A percentile compares a stretch with the other conserved stretches of the same genome.
Conservation (phyloP, 2,888 invertebrate genomes). For the Drosophila fulvimacula region DNA sequence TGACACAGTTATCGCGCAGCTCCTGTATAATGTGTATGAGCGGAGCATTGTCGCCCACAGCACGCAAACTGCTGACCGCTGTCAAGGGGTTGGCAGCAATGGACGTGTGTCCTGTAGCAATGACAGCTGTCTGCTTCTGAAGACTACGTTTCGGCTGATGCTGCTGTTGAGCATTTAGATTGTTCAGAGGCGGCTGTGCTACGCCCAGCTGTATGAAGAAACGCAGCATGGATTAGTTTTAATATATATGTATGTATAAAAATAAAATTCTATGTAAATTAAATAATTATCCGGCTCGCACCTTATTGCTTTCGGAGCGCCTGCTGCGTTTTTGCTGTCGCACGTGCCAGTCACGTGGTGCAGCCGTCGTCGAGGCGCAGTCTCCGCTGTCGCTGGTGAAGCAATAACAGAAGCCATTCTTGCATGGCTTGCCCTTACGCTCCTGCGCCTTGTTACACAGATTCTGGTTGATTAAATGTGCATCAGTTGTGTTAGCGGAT, state of each 20-base stretch:
- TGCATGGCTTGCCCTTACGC: conserved; percentile 82
- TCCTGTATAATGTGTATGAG: conserved; percentile 84
- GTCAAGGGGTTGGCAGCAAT: conserved; percentile 51
- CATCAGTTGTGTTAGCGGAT: conserved; percentile 53
- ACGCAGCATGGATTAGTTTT: conserved; percentile 7
- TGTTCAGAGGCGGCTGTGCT: conserved; percentile 38
- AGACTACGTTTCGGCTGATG: conserved; percentile 31
- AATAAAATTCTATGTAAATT: not conserved
- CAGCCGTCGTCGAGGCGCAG: conserved; percentile 45
- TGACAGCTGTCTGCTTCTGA: conserved; percentile 34
- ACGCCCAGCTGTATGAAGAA: conserved; percentile 9
- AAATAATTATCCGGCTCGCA: conserved; percentile 10
- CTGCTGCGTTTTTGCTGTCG: conserved; percentile 68
- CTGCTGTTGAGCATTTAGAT: conserved; percentile 31
- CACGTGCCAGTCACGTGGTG: conserved; percentile 65
- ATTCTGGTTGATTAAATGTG: conserved; percentile 82
- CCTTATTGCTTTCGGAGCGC: conserved; percentile 68
- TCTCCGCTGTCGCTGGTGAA: conserved; percentile 85
- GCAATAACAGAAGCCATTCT: conserved; percentile 84
- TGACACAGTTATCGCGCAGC: conserved; percentile 82
- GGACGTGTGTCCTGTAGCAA: conserved; percentile 3
- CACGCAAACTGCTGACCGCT: conserved; percentile 71
- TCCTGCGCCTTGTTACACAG: conserved; percentile 82
- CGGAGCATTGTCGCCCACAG: conserved; percentile 72
- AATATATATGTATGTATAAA: not conserved